Percentiles rank a stretch among this genome's conserved stretches.
Evolutionary conservation across 2,888 invertebrate species (phyloP).

Genomic region (Euproctis similis): DNA sequence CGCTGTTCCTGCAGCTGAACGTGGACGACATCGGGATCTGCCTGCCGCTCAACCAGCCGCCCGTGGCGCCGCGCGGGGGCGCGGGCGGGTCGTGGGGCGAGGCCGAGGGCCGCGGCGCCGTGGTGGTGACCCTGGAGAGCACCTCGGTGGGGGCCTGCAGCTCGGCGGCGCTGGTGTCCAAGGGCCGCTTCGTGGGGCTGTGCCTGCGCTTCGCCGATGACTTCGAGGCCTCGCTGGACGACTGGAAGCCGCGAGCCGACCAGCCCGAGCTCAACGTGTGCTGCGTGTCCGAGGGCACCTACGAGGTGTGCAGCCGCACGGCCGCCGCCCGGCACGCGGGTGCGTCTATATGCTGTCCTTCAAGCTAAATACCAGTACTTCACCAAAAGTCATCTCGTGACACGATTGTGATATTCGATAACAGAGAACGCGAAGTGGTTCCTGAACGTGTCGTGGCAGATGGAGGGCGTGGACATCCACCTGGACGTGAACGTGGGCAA

Average conservation of each 20-base stretch:
- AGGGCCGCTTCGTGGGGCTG: slow-evolving; percentile 90
- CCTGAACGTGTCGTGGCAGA: slow-evolving; percentile 98
- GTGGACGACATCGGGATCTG: slow-evolving; percentile 98
- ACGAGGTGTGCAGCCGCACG: slow-evolving; percentile 96
- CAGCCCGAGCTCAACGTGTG: slow-evolving; percentile 93
- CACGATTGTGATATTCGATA: too few species aligned
- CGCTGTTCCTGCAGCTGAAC: slow-evolving; percentile 93
- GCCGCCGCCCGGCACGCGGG: slow-evolving; percentile 89
- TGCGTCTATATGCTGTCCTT: too few species aligned
- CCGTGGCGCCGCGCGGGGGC: slow-evolving; percentile 59
- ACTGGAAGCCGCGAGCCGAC: slow-evolving; percentile 94
- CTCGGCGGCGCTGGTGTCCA: slow-evolving; percentile 90
- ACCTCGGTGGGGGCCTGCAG: slow-evolving; percentile 96
- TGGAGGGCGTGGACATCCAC: slow-evolving; percentile 99
- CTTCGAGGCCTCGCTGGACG: slow-evolving; percentile 96
- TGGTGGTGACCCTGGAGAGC: slow-evolving; percentile 96
- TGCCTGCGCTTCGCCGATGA: slow-evolving; percentile 97
- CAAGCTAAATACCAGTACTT: too few species aligned
- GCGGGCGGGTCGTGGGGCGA: slow-evolving; percentile 65
- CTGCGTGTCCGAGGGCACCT: slow-evolving; percentile 98
- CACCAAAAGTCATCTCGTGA: too few species aligned
- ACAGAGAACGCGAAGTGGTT: slow-evolving; percentile 97
- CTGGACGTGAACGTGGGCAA: slow-evolving; percentile 97
- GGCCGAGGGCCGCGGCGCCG: slow-evolving; percentile 89
- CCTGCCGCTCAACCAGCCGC: slow-evolving; percentile 89